A percentile compares a stretch with the other conserved stretches of the same genome.
Evolutionary conservation across 2,113 vertebrate species (phyloP).

Genomic region (Euleptes europaea): DNA sequence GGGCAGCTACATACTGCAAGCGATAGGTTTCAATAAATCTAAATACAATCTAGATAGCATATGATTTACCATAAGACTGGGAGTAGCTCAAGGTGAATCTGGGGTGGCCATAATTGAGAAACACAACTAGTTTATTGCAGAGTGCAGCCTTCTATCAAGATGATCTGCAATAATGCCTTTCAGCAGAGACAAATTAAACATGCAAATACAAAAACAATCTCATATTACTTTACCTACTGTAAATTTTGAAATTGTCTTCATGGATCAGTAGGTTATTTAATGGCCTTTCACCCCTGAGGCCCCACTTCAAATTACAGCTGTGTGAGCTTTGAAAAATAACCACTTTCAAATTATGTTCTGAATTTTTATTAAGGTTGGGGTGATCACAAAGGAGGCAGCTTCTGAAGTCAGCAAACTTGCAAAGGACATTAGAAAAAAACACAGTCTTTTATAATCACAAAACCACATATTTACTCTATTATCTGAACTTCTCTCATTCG

Average conservation of each 20-base stretch:
- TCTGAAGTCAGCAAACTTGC: slow-evolving; percentile 8
- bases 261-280: slow-evolving; percentile 65
- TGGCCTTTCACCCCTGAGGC: slow-evolving; percentile 60
- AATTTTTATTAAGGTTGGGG: slow-evolving; percentile 53
- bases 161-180: slow-evolving; percentile 52
- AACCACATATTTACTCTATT: neutral
- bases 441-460: slow-evolving; percentile 14
- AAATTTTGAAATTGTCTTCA: slow-evolving; percentile 64
- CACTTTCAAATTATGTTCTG: slow-evolving; percentile 56
- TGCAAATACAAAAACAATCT: slow-evolving; percentile 53
- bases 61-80: neutral
- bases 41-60: slow-evolving; percentile 2
- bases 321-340: slow-evolving; percentile 59
- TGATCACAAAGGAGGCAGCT: slow-evolving; percentile 24
- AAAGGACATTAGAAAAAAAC: slow-evolving; percentile 27
- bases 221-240: slow-evolving; percentile 50
- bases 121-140: slow-evolving; percentile 12
- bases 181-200: slow-evolving; percentile 61
- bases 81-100: slow-evolving; percentile 12
- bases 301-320: slow-evolving; percentile 62
- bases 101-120: slow-evolving; percentile 9
- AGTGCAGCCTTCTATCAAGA: slow-evolving; percentile 37
- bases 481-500: neutral
- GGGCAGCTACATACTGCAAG: neutral
- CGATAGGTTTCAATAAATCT: neutral